phyloP scores from a whole-genome alignment of 37 sponge, comb jelly and placozoan species.

The Corticium candelabrum region DNA sequence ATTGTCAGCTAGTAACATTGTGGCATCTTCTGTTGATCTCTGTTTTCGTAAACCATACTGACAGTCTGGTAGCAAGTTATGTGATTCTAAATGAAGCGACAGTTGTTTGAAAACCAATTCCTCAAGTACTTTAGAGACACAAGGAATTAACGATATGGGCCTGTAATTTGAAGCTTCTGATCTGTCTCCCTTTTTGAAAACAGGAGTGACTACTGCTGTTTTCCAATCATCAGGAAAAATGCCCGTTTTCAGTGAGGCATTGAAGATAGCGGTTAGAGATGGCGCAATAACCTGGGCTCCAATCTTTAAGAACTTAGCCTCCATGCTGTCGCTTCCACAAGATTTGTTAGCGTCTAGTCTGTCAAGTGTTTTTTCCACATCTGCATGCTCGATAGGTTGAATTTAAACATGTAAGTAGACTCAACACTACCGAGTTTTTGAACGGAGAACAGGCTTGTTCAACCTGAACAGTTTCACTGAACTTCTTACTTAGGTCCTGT shows the following conservation, averaged over 20 bases:
- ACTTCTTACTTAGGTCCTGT: too few relatives aligned
- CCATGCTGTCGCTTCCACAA: background rate
- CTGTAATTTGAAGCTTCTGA: background rate
- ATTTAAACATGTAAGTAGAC: too few relatives aligned
- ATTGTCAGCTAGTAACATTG: background rate
- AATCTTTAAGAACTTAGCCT: background rate
- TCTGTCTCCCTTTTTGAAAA: background rate
- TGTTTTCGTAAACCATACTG: constrained; percentile 6
- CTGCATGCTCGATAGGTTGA: too few relatives aligned
- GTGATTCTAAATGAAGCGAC: background rate
- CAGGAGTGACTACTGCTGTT: background rate
- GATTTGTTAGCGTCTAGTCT: background rate
- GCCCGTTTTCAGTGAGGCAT: background rate
- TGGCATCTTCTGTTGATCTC: background rate
- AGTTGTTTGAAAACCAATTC: background rate
- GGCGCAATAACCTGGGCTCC: background rate
- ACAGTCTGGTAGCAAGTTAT: background rate
- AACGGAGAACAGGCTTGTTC: too few relatives aligned
- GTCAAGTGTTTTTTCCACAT: too few relatives aligned
- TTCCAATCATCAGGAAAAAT: background rate
- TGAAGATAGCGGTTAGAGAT: background rate
- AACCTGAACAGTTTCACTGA: too few relatives aligned
- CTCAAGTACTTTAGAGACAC: constrained; percentile 9
- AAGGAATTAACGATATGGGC: constrained; percentile 1
- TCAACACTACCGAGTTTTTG: too few relatives aligned